These are phyloP conservation scores for Hipposideros larvatus DNA, from an alignment of 2,797 vertebrate genomes.

Conservation along the genomic window DNA sequence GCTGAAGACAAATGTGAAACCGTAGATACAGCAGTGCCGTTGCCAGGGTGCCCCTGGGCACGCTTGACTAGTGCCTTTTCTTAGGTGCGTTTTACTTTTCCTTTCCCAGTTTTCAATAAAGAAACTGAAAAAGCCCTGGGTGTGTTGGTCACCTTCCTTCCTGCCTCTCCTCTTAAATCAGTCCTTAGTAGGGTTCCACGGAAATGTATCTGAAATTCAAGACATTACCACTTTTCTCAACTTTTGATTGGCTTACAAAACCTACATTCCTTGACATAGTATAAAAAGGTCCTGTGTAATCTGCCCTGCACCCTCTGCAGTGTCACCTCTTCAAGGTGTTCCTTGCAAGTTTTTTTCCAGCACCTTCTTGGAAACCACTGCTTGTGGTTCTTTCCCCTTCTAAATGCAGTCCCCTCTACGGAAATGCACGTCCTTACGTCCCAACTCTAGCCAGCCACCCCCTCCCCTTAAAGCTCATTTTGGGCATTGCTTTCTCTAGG, in stretches of 20 bases:
- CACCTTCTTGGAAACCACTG: neutral
- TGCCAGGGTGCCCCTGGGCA: too few species aligned
- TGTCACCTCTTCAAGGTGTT: neutral
- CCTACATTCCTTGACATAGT: neutral
- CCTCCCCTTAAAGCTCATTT: neutral
- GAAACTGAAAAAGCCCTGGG: neutral
- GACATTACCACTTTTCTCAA: neutral
- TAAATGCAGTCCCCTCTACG: rapidly evolving
- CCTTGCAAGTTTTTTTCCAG: neutral
- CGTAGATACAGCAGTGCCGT: rapidly evolving
- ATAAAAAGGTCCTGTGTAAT: neutral
- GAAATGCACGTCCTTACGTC: rapidly evolving
- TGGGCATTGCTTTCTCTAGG: neutral
- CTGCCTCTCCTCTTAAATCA: neutral
- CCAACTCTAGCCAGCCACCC: neutral
- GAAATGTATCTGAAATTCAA: neutral
- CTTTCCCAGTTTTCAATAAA: neutral
- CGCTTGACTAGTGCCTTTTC: neutral
- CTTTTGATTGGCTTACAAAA: neutral
- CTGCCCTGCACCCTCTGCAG: neutral
- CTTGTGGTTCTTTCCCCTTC: neutral
- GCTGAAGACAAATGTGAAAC: neutral
- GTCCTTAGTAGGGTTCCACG: neutral
- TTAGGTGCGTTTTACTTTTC: neutral
- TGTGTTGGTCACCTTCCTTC: neutral